Evolutionary conservation across 2,888 invertebrate genomes (phyloP).

Genomic region (Lasioglossum zephyrum): DNA sequence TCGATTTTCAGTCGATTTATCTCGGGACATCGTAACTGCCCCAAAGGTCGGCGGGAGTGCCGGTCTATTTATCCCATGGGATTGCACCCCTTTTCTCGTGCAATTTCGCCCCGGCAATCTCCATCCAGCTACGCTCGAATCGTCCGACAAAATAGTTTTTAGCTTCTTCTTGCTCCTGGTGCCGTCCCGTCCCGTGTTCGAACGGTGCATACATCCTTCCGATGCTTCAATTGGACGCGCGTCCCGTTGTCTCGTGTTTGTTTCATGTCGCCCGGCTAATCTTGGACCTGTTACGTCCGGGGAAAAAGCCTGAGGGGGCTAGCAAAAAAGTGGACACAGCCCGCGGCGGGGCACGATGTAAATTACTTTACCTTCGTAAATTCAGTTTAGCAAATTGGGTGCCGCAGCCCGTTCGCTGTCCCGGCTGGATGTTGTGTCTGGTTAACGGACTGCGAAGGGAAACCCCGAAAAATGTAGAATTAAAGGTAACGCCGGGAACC

Average conservation of each 20-base stretch:
- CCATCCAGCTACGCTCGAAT: constrained; percentile 53
- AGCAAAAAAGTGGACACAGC: not conserved
- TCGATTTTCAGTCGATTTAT: constrained; percentile 67
- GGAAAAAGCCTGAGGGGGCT: not conserved
- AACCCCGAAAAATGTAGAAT: not conserved
- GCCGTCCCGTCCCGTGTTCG: not conserved
- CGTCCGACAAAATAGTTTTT: constrained; percentile 45
- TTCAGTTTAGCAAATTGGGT: constrained; percentile 5
- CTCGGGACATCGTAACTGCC: constrained; percentile 51
- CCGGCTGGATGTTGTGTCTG: not conserved
- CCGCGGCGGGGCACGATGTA: constrained; percentile 1
- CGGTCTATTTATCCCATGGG: constrained; percentile 70
- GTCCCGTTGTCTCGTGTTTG: constrained; percentile 8
- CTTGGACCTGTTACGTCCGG: not conserved
- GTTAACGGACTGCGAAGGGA: not conserved
- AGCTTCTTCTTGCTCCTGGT: constrained; percentile 21
- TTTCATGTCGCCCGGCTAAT: constrained; percentile 14
- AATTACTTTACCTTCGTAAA: constrained; percentile 2
- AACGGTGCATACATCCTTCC: not conserved
- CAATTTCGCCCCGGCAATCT: constrained; percentile 69
- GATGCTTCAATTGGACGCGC: constrained; percentile 12
- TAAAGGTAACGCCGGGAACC: not conserved
- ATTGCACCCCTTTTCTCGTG: constrained; percentile 57
- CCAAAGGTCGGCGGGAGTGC: constrained; percentile 60
- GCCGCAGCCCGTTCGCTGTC: not conserved